Evolutionary conservation across 2,797 vertebrate genomes (phyloP), one percentile per base, ranked within the genome.

Genomic region (Hydrocynus forskahlii): DNA sequence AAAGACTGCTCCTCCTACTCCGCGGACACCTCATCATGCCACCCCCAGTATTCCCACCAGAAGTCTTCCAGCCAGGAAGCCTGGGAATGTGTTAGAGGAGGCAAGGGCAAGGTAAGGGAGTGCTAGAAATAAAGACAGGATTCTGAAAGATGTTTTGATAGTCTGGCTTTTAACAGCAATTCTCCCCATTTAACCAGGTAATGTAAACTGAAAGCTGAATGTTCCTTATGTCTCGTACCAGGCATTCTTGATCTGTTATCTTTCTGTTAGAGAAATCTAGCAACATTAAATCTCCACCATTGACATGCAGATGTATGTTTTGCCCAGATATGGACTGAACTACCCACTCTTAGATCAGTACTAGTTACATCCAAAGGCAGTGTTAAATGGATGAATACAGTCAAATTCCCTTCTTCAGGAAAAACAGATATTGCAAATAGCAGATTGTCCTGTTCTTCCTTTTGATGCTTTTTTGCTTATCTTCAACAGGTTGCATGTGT

Each of bases 11-110:
- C 81, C 83, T 23, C 3, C 79, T 35, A 85, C 81, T 1, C 81
- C 87, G 7, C 60, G 75, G 25, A 85, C 87, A 7, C 94, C 92
- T 14, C 90, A 69, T 0, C 82, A 90, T 4, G 95, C 94, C 71
- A 96, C 93, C 35, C 97, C 98, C 70, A 94, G 89, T 89, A 99
- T 99, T 86, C 97, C 95, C 75, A 93, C 84, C 87, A 94, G 98
- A 75, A 89, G 73, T 1, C 88, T 92, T 2, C 94, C 93, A 0
- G 89, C 94, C n/a, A 92, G 89, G 75, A 94, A 93, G 35, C 97
- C 97, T 0, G 78, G 87, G 10, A 97, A 87, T 9, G 63, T 94
- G 0, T 89, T 99, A 59, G 97, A 99, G 86, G 95, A 97, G 86
- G 97, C 97, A 60, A 92, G 97, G 43, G 85, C 94, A 16, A 97